Conservation (phyloP, 2,113 vertebrate species). For the Anoura caudifer region DNA sequence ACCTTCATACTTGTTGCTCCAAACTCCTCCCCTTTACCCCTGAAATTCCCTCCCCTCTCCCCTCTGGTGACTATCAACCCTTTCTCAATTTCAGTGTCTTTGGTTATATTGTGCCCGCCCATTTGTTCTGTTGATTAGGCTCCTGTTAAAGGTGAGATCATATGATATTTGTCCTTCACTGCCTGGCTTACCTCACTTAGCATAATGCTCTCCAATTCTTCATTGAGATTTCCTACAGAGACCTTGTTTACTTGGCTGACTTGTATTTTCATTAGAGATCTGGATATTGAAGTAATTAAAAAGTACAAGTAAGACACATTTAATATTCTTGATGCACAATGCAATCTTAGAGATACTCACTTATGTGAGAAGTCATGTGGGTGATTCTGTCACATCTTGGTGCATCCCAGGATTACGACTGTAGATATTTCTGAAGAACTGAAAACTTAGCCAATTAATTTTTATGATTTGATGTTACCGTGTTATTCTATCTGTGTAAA, state of each 20-base stretch:
- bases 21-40: no score
- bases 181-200: no score
- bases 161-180: no score
- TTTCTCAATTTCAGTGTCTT: no score
- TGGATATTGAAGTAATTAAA: slow-evolving; percentile 35
- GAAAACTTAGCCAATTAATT: not conserved
- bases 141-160: no score
- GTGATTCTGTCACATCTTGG: not conserved
- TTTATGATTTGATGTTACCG: not conserved
- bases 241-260: not conserved
- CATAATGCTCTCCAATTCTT: no score
- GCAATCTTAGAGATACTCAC: not conserved
- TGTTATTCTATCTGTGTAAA: not conserved
- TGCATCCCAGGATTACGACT: not conserved
- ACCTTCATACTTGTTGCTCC: no score
- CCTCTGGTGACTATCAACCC: no score
- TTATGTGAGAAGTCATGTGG: not conserved
- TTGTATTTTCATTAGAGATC: not conserved
- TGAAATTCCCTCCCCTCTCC: no score
- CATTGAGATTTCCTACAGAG: not conserved
- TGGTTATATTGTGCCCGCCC: no score
- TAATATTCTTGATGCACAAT: not conserved
- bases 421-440: not conserved
- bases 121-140: no score
- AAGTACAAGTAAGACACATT: not conserved